These are phyloP conservation scores for Sardinella longiceps DNA, from an alignment of 2,797 vertebrate genomes.

Conservation along the genomic window DNA sequence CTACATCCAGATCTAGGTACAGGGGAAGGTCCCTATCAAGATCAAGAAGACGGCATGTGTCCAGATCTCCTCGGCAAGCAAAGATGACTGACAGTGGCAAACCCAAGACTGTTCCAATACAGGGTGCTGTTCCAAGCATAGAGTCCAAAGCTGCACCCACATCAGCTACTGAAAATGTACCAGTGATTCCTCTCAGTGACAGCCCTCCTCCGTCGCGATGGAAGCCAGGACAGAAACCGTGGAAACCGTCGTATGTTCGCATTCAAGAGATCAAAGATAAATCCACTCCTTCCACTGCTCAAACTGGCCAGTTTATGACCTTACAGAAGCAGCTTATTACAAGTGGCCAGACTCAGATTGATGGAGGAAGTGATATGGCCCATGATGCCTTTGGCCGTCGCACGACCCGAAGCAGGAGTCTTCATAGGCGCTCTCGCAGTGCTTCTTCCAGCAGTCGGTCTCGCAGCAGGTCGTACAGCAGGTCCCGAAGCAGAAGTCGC, in stretches of 20 bases:
- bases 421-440: conserved; percentile 70
- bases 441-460: conserved; percentile 82
- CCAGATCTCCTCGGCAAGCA: conserved; percentile 74
- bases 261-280: conserved; percentile 90
- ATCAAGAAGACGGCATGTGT: conserved; percentile 65
- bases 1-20: conserved; percentile 62
- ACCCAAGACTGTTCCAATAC: conserved; percentile 69
- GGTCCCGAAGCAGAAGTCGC: conserved; percentile 81
- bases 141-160: conserved; percentile 64
- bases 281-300: conserved; percentile 68
- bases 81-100: conserved; percentile 71
- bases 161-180: conserved; percentile 78
- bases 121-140: conserved; percentile 69
- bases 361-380: conserved; percentile 71
- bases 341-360: conserved; percentile 60
- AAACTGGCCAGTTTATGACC: conserved; percentile 61
- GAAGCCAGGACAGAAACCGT: conserved; percentile 97
- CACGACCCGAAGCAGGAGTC: conserved; percentile 70
- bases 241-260: conserved; percentile 95
- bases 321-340: conserved; percentile 65
- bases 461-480: conserved; percentile 80
- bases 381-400: conserved; percentile 67
- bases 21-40: conserved; percentile 72
- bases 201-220: conserved; percentile 96
- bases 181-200: conserved; percentile 92